Evolutionary conservation across 2,888 invertebrate species (phyloP).

Genomic region (Sinopyrophorus schimmeli): DNA sequence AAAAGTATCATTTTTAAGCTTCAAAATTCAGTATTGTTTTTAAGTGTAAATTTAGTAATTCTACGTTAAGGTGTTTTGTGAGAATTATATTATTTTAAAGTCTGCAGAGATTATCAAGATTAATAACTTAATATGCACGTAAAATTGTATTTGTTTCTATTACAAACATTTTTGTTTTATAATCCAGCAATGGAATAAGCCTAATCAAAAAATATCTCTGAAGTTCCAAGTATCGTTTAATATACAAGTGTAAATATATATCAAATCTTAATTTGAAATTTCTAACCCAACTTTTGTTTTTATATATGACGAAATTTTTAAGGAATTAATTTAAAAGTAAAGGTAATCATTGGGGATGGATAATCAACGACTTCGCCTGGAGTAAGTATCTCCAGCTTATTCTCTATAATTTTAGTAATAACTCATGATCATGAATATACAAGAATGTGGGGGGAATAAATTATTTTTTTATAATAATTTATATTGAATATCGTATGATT

Average conservation of each 20-base stretch:
- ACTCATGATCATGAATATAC: not conserved
- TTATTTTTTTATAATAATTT: too few species aligned
- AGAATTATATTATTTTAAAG: not conserved
- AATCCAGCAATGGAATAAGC: too few species aligned
- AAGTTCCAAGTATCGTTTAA: too few species aligned
- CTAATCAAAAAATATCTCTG: too few species aligned
- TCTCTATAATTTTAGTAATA: not conserved
- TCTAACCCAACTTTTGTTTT: constrained; percentile 17
- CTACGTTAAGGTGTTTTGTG: constrained; percentile 7
- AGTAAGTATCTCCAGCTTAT: constrained; percentile 14
- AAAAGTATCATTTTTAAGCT: constrained; percentile 11
- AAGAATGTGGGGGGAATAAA: too few species aligned
- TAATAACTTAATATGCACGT: too few species aligned
- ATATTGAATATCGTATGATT: too few species aligned
- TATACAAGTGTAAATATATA: too few species aligned
- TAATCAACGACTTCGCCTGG: constrained; percentile 22
- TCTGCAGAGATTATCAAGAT: too few species aligned
- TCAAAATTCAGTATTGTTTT: constrained; percentile 14
- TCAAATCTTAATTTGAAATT: constrained; percentile 1
- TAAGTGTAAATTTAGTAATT: constrained; percentile 1
- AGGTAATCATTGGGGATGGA: constrained; percentile 16
- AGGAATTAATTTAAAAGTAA: constrained; percentile 20
- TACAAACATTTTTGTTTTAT: too few species aligned
- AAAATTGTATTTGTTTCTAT: too few species aligned
- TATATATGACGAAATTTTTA: constrained; percentile 20